A percentile compares a stretch with the other conserved stretches of the same genome.
phyloP scores from a whole-genome alignment of 2,888 invertebrate species.

The Caradrina clavipalpis region DNA sequence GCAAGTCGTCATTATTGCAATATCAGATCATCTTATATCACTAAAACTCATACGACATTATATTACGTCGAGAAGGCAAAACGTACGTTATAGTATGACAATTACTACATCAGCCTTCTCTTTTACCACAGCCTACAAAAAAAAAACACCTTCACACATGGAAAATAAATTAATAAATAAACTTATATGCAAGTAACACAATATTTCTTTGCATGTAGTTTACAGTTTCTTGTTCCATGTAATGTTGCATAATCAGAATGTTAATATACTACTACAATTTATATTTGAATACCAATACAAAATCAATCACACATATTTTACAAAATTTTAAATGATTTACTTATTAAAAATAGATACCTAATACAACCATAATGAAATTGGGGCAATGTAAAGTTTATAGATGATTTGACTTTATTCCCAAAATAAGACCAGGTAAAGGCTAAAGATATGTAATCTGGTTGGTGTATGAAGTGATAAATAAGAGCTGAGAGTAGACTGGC shows the following conservation, averaged over 20 bases:
- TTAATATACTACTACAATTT: conserved; percentile 12
- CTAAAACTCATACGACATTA: conserved; percentile 40
- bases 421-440: not conserved
- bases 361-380: conserved; percentile 25
- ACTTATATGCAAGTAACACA: conserved; percentile 36
- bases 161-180: conserved; percentile 53
- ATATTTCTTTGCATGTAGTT: conserved; percentile 29
- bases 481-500: not conserved
- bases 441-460: not conserved
- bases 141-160: conserved; percentile 38
- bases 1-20: conserved; percentile 44
- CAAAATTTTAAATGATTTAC: conserved; percentile 11
- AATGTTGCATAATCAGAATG: not conserved
- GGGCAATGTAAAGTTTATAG: conserved; percentile 16
- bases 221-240: conserved; percentile 13
- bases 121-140: conserved; percentile 62
- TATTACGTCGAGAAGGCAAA: conserved; percentile 53
- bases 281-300: conserved; percentile 16
- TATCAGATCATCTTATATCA: conserved; percentile 59
- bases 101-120: conserved; percentile 57
- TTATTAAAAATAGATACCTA: conserved; percentile 10
- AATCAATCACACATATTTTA: conserved; percentile 14
- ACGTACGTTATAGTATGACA: conserved; percentile 45
- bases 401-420: not conserved
- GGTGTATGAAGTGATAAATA: not conserved